Base-by-base conservation (phyloP, 2,797 vertebrate genomes). In the Diplodus puntazzo region DNA sequence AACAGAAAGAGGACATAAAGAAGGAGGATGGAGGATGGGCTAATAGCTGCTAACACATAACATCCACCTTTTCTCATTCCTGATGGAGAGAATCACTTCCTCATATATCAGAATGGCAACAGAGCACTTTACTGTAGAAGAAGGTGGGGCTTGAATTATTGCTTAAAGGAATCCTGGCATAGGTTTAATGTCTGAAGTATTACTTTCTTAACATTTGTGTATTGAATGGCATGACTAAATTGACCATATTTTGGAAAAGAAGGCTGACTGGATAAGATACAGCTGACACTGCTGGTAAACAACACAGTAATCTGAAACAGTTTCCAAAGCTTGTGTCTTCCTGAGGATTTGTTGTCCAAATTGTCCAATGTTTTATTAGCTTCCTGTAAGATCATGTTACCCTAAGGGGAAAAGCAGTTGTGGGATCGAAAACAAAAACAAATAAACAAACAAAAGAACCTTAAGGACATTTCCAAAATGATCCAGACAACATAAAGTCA, bases 11-110 rank as follows among this genome's bases (percentile, higher is more conserved):
- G 43, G 25, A 59, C 42, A 61, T 48, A 75, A 76, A 75, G 49
- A 60, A 55, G 23, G 30, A 68, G 59, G 66, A 13, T 1, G 70
- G 66, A 80, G 80, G 77, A 69, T 48, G 54, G 69, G 73, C 75
- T 91, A 86, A 88, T 82, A 73, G 82, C 81, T 87, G 61, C 25
- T 58, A 77, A 72, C 73, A 71, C 73, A 60, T 77, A 43, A 73
- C 76, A 74, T 77, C 55, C 54, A 49, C 61, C 46, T 66, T 69
- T 23, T 27, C 18, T 71, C 25, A 27, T 45, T 57, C 42, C 55
- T 27, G 60, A 62, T 23, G 53, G 23, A 48, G 8, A 69, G 34
- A 71, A 34, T 43, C 20, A 18, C 52, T 55, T 43, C 17, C 45
- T 58, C 14, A 18, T 64, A 16, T 48, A 42, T 52, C 43, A 66